A percentile compares a stretch with the other conserved stretches of the same genome.
These are phyloP conservation scores for Apostichopus parvimensis DNA, from an alignment of 35 echinoderm and acorn worm genomes.

Conservation along the genomic window DNA sequence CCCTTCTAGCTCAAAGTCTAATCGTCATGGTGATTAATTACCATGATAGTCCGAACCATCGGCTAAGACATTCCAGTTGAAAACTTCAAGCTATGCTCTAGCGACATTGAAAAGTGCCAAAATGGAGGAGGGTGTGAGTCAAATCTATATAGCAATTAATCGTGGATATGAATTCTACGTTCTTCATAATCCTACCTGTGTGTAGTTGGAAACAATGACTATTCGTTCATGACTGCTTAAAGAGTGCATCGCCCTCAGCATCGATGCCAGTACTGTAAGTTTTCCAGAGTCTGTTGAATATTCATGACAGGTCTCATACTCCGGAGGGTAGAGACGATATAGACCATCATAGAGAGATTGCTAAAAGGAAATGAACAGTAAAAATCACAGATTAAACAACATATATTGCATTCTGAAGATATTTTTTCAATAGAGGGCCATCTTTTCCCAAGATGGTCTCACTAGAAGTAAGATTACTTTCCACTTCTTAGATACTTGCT, in stretches of 20 bases:
- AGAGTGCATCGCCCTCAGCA: constrained; percentile 71
- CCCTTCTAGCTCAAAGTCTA: too few species aligned
- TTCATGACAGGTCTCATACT: constrained; percentile 29
- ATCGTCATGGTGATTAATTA: too few species aligned
- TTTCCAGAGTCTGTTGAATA: constrained; percentile 66
- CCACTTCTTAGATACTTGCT: not conserved
- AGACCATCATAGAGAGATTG: constrained; percentile 72
- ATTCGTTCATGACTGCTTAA: constrained; percentile 57
- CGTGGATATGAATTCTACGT: too few species aligned
- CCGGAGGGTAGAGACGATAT: constrained; percentile 62
- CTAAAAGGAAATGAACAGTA: constrained; percentile 34
- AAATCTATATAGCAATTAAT: too few species aligned
- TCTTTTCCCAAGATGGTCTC: too few species aligned
- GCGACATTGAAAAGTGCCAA: too few species aligned
- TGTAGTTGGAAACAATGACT: constrained; percentile 95
- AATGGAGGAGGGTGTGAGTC: too few species aligned
- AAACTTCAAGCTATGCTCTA: too few species aligned
- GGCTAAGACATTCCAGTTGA: too few species aligned
- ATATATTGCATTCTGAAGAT: not conserved
- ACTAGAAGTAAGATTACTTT: not conserved
- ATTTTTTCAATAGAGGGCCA: not conserved
- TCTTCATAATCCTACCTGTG: constrained; percentile 60
- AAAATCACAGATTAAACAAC: not conserved
- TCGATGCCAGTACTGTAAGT: constrained; percentile 59
- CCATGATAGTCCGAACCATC: too few species aligned